Conservation (phyloP, 1,140 invertebrate species). For the Drosophila carrolli region DNA sequence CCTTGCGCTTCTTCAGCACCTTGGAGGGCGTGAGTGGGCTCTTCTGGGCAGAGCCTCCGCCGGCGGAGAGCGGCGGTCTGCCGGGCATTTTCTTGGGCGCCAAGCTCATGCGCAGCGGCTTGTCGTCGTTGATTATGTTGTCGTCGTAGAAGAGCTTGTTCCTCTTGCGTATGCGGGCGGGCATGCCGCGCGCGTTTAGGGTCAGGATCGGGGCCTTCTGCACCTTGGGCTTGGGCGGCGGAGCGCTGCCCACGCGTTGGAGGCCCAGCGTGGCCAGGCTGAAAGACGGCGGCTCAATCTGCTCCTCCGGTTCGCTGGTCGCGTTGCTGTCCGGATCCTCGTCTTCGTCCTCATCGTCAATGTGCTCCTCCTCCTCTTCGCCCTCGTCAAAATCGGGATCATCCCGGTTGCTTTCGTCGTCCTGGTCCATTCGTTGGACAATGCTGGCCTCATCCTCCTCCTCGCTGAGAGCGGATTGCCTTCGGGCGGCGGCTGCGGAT, state of each 20-base stretch:
- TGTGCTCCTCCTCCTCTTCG: constrained; percentile 19
- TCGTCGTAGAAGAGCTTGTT: constrained; percentile 96
- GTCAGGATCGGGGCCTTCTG: constrained; percentile 90
- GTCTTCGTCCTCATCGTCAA: constrained; percentile 45
- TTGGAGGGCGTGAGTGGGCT: constrained; percentile 82
- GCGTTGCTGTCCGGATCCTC: constrained; percentile 77
- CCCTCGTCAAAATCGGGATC: constrained; percentile 35
- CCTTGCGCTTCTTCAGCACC: constrained; percentile 85
- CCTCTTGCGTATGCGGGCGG: constrained; percentile 94
- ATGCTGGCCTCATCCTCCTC: constrained; percentile 17
- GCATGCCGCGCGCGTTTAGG: constrained; percentile 94
- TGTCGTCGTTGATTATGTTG: constrained; percentile 93
- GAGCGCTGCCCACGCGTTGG: constrained; percentile 90
- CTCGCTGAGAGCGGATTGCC: constrained; percentile 24
- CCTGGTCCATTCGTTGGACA: constrained; percentile 16
- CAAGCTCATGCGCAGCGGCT: constrained; percentile 87
- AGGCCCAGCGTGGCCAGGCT: constrained; percentile 91
- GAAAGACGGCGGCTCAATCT: constrained; percentile 88
- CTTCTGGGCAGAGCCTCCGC: constrained; percentile 67
- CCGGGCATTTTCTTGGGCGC: constrained; percentile 84
- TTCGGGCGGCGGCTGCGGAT: constrained; percentile 7
- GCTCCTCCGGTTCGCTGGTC: constrained; percentile 84
- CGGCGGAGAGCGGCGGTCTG: constrained; percentile 35
- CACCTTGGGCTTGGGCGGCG: constrained; percentile 88
- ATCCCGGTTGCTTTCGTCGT: constrained; percentile 30